These are phyloP conservation scores for Hetaerina titia DNA, from an alignment of 2,888 invertebrate species.

Conservation along the genomic window DNA sequence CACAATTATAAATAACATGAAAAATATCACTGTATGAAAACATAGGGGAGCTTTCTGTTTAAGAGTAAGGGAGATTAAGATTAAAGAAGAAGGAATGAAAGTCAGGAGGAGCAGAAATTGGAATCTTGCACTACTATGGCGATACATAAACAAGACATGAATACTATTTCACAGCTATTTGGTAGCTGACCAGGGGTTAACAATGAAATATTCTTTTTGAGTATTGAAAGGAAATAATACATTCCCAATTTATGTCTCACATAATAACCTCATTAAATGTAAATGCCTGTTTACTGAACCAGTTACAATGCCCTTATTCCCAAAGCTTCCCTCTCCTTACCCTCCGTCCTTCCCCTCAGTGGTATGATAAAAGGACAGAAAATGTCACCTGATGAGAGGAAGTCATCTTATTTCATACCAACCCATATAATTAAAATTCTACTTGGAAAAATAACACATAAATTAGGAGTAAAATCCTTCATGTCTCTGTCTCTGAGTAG, in stretches of 20 bases:
- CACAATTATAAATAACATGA: background rate
- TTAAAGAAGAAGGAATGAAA: background rate
- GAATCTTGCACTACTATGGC: background rate
- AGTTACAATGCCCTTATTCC: background rate
- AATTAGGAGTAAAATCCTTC: background rate
- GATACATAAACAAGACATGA: background rate
- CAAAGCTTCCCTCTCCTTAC: constrained; percentile 15
- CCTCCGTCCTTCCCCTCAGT: constrained; percentile 22
- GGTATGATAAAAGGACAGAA: background rate
- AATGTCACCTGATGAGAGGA: background rate
- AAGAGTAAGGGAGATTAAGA: background rate
- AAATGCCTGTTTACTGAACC: background rate
- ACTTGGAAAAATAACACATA: background rate
- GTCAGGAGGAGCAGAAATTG: background rate
- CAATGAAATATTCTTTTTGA: background rate
- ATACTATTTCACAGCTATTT: background rate
- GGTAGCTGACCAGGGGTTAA: constrained; percentile 9
- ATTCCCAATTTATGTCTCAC: background rate
- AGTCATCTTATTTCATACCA: constrained; percentile 6
- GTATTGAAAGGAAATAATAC: background rate
- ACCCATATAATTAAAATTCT: background rate
- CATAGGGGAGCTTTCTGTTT: no score
- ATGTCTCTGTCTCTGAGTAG: constrained; percentile 35
- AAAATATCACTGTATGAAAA: background rate
- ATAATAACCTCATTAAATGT: constrained; percentile 43